phyloP scores from a whole-genome alignment of 2,888 invertebrate genomes.

The Callimorpha dominula region DNA sequence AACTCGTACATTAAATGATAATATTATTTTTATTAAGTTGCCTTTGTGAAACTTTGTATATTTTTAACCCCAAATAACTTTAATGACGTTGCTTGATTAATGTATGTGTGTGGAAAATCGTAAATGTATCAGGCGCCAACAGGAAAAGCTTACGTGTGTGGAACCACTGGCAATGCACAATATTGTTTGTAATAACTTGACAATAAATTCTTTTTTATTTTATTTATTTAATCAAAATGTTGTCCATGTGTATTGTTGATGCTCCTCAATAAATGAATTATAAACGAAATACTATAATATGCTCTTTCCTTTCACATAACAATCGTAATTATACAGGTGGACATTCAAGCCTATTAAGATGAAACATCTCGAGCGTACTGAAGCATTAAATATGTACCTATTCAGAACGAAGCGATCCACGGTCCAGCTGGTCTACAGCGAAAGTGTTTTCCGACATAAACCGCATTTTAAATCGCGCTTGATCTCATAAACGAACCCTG shows the following conservation, averaged over 20 bases:
- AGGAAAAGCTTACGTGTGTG: no score
- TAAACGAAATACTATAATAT: neutral
- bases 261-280: neutral
- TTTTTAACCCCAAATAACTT: no score
- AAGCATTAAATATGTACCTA: slow-evolving; percentile 27
- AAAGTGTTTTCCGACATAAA: slow-evolving; percentile 53
- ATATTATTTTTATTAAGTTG: no score
- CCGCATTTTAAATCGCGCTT: slow-evolving; percentile 21
- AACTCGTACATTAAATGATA: no score
- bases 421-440: slow-evolving; percentile 36
- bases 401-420: slow-evolving; percentile 11
- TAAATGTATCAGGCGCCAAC: no score
- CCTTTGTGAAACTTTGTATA: no score
- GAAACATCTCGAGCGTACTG: slow-evolving; percentile 30
- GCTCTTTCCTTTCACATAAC: slow-evolving; percentile 9
- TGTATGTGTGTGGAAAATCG: no score
- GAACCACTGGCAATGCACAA: no score
- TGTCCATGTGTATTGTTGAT: neutral
- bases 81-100: no score
- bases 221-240: neutral
- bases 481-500: slow-evolving; percentile 25
- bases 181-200: no score
- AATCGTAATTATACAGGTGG: slow-evolving; percentile 8
- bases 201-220: no score
- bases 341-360: slow-evolving; percentile 11